phyloP scores from a whole-genome alignment of 2,888 invertebrate genomes.

The Seladonia tumulorum region DNA sequence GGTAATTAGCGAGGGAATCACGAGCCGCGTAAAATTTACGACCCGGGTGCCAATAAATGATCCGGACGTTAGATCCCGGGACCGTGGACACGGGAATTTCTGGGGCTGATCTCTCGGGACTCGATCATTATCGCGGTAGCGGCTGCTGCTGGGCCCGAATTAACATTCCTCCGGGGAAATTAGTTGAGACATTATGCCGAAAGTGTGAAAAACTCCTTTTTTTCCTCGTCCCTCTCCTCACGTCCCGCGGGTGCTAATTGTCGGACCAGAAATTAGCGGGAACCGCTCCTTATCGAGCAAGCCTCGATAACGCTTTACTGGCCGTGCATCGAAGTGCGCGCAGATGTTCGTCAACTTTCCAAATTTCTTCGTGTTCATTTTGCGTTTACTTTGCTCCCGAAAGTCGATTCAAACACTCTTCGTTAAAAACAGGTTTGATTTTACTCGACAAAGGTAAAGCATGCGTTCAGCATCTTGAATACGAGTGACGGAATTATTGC shows the following conservation, averaged over 20 bases:
- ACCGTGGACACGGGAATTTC: neutral
- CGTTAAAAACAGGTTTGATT: neutral
- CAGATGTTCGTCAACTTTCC: neutral
- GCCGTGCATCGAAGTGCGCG: neutral
- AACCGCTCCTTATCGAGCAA: neutral
- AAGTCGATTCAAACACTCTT: neutral
- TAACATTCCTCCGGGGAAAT: conserved; percentile 17
- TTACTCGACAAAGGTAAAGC: neutral
- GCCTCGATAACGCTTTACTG: neutral
- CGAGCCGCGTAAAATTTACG: conserved; percentile 34
- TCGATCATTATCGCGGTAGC: neutral
- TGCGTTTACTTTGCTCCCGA: neutral
- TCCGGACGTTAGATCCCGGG: neutral
- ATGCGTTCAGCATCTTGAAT: neutral
- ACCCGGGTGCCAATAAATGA: conserved; percentile 33
- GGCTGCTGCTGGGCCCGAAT: neutral
- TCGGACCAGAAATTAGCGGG: neutral
- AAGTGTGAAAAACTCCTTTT: neutral
- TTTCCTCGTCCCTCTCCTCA: neutral
- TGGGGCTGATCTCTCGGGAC: neutral
- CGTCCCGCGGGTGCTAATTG: neutral
- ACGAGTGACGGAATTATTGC: neutral
- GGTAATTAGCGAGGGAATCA: conserved; percentile 41
- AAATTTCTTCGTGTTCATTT: neutral
- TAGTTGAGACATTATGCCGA: neutral